Conservation (phyloP, 2,113 vertebrate species). For the Clinocottus analis region DNA sequence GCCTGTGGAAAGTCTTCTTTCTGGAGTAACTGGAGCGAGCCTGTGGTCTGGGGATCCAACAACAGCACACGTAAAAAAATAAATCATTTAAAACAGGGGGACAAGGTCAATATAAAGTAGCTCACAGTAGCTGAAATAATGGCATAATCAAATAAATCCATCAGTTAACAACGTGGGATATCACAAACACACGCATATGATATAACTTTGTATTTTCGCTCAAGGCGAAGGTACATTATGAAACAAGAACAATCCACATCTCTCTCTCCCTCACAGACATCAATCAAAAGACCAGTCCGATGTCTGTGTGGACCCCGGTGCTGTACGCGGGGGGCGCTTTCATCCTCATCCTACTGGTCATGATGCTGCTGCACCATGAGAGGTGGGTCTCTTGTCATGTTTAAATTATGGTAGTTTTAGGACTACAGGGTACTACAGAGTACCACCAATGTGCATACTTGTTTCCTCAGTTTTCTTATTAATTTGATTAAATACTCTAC, state of each 20-base stretch:
- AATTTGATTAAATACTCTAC: neutral
- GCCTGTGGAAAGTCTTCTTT: slow-evolving; percentile 33
- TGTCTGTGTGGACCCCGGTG: slow-evolving; percentile 40
- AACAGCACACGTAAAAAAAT: slow-evolving; percentile 53
- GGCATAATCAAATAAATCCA: neutral
- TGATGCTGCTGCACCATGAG: slow-evolving; percentile 65
- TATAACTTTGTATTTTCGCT: neutral
- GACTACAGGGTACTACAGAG: neutral
- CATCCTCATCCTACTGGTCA: slow-evolving; percentile 49
- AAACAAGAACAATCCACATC: neutral
- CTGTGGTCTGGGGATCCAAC: slow-evolving; percentile 71
- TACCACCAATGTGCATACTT: neutral
- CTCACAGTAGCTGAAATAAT: neutral
- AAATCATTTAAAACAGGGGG: neutral
- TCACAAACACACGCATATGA: neutral
- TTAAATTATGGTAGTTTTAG: neutral
- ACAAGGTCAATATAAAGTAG: neutral
- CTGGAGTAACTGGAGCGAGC: slow-evolving; percentile 82
- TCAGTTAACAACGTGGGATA: neutral
- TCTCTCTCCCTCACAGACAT: slow-evolving; percentile 5
- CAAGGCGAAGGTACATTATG: neutral
- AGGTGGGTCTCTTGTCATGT: slow-evolving; percentile 58
- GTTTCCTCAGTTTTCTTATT: neutral
- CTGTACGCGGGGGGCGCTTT: slow-evolving; percentile 32
- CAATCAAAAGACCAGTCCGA: accelerated